Percentiles rank a stretch among this genome's conserved stretches.
These are phyloP conservation scores for Drosophila virilis DNA, from an alignment of 1,140 invertebrate genomes.

Conservation along the genomic window DNA sequence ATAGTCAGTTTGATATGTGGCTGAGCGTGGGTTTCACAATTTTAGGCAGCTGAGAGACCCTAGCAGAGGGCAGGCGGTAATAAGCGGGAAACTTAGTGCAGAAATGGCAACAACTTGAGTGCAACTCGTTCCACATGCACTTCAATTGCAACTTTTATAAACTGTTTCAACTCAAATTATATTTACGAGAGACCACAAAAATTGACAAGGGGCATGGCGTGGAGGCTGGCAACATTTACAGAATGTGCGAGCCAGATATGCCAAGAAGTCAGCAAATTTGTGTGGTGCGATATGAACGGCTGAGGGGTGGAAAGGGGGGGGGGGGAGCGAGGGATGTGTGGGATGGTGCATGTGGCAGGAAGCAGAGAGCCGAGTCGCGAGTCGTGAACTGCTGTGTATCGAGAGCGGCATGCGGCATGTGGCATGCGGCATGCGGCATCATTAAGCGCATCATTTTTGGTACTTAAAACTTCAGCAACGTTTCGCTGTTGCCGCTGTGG, in stretches of 20 bases:
- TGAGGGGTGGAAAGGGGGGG: constrained; percentile 8
- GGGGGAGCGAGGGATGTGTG: too few species aligned
- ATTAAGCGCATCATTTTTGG: constrained; percentile 77
- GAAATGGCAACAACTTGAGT: constrained; percentile 44
- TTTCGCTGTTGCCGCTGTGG: constrained; percentile 1
- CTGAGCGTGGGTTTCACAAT: neutral
- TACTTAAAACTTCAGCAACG: constrained; percentile 75
- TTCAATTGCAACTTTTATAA: constrained; percentile 75
- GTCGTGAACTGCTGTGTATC: constrained; percentile 72
- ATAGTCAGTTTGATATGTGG: neutral
- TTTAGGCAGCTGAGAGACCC: constrained; percentile 14
- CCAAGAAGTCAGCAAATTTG: constrained; percentile 69
- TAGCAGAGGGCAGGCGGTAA: neutral
- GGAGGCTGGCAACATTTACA: constrained; percentile 38
- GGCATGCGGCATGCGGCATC: constrained; percentile 56
- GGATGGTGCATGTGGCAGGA: neutral
- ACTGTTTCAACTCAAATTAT: constrained; percentile 75
- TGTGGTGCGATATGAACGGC: constrained; percentile 51
- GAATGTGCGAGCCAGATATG: constrained; percentile 83
- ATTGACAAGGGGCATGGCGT: constrained; percentile 34
- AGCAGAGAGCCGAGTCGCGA: constrained; percentile 50
- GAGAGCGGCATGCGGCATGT: constrained; percentile 18
- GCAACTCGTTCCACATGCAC: constrained; percentile 20
- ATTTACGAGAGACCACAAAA: constrained; percentile 71
- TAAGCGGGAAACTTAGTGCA: neutral